phyloP scores from a whole-genome alignment of 2,888 invertebrate genomes.

The Oligia fasciuncula region DNA sequence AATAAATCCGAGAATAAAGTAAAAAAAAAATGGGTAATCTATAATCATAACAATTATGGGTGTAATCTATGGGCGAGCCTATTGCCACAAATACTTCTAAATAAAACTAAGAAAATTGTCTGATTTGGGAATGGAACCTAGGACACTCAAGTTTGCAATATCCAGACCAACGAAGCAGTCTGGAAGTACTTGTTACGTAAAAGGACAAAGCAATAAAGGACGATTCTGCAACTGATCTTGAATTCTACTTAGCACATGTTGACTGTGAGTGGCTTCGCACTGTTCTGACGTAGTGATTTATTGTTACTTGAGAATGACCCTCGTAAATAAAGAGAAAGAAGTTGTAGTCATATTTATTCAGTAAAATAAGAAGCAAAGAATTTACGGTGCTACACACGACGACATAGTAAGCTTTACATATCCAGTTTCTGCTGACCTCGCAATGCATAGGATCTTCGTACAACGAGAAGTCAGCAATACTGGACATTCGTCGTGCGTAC shows the following conservation, averaged over 20 bases:
- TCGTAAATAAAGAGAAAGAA: conserved; percentile 31
- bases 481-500: background rate
- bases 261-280: conserved; percentile 24
- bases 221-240: conserved; percentile 22
- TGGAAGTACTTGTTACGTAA: background rate
- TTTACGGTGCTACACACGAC: conserved; percentile 1
- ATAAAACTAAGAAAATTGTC: background rate
- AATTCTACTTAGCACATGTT: conserved; percentile 29
- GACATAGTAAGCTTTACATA: background rate
- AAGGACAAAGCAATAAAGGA: conserved; percentile 11
- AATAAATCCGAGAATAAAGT: background rate
- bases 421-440: background rate
- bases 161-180: background rate
- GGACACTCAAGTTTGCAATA: background rate
- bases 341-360: conserved; percentile 15
- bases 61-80: background rate
- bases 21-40: background rate
- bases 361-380: conserved; percentile 4
- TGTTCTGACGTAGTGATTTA: conserved; percentile 40
- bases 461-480: background rate
- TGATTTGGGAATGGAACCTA: background rate
- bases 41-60: background rate
- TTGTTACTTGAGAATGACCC: conserved; percentile 28
- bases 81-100: background rate
- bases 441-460: background rate